Conservation (phyloP, 2,797 vertebrate species). For the Centroberyx gerrardi region DNA sequence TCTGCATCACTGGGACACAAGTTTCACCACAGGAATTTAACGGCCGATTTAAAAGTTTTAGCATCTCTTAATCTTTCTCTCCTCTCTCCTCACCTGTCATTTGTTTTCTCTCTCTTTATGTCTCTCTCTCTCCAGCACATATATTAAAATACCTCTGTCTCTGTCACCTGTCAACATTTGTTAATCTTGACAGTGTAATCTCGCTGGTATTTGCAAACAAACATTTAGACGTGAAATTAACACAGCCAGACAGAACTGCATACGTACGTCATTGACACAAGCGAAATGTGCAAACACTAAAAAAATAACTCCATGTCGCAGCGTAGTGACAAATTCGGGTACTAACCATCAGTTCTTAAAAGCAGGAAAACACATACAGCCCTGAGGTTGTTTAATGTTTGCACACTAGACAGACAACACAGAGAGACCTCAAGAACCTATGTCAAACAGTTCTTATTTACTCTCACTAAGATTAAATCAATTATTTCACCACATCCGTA, state of each 20-base stretch:
- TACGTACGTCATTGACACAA: background rate
- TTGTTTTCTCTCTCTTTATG: no score
- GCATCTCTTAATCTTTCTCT: background rate
- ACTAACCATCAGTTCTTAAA: background rate
- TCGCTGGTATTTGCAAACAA: background rate
- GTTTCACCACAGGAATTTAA: background rate
- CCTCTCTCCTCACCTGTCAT: no score
- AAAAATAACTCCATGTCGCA: no score
- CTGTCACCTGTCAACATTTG: background rate
- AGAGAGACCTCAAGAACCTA: background rate
- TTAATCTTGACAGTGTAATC: background rate
- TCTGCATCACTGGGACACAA: background rate
- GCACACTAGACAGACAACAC: background rate
- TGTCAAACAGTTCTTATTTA: background rate
- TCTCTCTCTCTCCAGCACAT: background rate
- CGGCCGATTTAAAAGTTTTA: background rate
- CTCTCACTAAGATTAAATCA: background rate
- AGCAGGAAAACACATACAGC: background rate
- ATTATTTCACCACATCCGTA: constrained; percentile 14
- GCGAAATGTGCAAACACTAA: background rate
- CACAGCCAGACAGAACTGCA: background rate
- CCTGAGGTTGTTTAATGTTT: background rate
- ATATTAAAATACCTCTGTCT: background rate
- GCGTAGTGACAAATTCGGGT: background rate
- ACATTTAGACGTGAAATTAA: background rate